phyloP scores from a whole-genome alignment of 2,888 invertebrate species.

The Hirtodrosophila histrioides region DNA sequence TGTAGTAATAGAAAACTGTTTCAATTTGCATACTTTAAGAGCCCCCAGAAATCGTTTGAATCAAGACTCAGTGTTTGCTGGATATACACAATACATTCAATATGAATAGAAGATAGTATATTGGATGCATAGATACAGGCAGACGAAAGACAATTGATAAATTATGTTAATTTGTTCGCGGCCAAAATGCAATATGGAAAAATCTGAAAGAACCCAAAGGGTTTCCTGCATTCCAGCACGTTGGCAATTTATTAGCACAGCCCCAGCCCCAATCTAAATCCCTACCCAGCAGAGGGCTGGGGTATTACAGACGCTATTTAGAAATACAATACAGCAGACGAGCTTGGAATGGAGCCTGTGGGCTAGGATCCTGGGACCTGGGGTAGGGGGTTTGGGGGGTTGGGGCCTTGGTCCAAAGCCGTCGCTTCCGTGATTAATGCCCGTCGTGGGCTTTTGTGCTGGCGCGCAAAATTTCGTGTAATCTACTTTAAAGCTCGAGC shows the following conservation, averaged over 20 bases:
- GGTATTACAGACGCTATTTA: slow-evolving; percentile 45
- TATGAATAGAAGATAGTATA: too few species aligned
- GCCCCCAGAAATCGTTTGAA: too few species aligned
- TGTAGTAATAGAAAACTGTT: too few species aligned
- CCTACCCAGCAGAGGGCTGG: too few species aligned
- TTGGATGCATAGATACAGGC: background rate
- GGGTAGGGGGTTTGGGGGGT: background rate
- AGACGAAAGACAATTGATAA: slow-evolving; percentile 64
- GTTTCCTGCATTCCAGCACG: slow-evolving; percentile 52
- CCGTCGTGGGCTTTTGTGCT: slow-evolving; percentile 76
- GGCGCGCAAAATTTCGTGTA: slow-evolving; percentile 70
- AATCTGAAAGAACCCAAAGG: slow-evolving; percentile 42
- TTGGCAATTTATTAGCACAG: slow-evolving; percentile 57
- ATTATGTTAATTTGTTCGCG: slow-evolving; percentile 65
- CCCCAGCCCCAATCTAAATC: background rate
- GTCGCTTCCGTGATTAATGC: slow-evolving; percentile 69
- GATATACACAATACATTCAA: too few species aligned
- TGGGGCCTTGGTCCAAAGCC: slow-evolving; percentile 34
- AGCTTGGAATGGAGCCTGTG: slow-evolving; percentile 7
- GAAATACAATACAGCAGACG: slow-evolving; percentile 47
- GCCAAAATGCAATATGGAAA: slow-evolving; percentile 35
- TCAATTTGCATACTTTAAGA: too few species aligned
- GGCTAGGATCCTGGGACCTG: background rate
- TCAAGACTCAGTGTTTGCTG: too few species aligned
- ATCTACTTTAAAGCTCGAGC: slow-evolving; percentile 75